Evolutionary conservation across 2,113 vertebrate genomes (phyloP).

Genomic region (Rhea pennata): DNA sequence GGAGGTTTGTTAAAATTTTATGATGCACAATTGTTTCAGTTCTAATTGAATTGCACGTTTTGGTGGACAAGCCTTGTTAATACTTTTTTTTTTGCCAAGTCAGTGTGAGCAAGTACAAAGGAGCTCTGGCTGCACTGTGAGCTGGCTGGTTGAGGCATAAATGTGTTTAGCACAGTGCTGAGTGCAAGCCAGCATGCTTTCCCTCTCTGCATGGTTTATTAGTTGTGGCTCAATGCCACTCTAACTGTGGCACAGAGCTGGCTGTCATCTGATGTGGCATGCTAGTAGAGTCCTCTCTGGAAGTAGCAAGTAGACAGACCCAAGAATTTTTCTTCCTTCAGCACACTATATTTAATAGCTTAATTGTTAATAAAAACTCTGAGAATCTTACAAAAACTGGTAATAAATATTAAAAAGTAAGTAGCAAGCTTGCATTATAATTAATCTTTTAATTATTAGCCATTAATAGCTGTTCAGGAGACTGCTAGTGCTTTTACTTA

Average conservation of each 20-base stretch:
- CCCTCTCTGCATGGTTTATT: not conserved
- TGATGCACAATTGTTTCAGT: not conserved
- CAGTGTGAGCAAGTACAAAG: not conserved
- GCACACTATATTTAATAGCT: not conserved
- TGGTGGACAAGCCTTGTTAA: not conserved
- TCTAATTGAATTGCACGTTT: not conserved
- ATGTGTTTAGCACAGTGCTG: not conserved
- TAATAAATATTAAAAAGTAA: not conserved
- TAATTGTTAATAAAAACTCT: constrained; percentile 3
- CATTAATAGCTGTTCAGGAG: not conserved
- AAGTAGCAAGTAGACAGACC: not conserved
- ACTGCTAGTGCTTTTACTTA: not conserved
- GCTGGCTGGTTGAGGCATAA: not conserved
- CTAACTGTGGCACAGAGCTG: not conserved
- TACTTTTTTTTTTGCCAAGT: not conserved
- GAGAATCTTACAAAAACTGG: not conserved
- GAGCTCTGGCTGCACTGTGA: not conserved
- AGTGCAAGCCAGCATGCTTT: not conserved
- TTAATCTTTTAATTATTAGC: not conserved
- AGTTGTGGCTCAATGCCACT: not conserved
- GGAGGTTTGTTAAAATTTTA: not conserved
- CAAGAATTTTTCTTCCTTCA: not conserved
- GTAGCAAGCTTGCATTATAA: not conserved
- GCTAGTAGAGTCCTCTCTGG: not conserved
- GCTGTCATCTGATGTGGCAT: constrained; percentile 8